phyloP scores from a whole-genome alignment of 2,113 vertebrate genomes.

The Microcebus jonahi region DNA sequence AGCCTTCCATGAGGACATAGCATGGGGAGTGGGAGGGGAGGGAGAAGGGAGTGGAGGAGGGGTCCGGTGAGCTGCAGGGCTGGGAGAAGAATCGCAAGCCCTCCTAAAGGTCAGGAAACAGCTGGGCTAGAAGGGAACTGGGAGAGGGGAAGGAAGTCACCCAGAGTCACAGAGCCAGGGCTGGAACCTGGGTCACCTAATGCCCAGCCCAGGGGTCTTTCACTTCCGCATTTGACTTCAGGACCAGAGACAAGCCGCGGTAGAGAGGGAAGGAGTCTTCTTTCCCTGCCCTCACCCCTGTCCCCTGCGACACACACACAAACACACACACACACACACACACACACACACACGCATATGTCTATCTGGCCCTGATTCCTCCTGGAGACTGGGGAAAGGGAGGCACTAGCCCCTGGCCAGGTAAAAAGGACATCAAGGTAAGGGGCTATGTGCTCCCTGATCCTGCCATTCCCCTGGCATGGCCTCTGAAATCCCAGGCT shows the following conservation, averaged over 20 bases:
- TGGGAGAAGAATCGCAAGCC: neutral
- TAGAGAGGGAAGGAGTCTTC: neutral
- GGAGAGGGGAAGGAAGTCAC: neutral
- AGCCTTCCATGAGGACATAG: neutral
- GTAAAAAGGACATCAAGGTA: neutral
- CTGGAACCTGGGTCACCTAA: neutral
- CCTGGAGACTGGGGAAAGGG: neutral
- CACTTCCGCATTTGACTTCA: neutral
- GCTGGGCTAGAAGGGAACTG: neutral
- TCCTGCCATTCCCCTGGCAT: accelerated
- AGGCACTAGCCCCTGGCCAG: neutral
- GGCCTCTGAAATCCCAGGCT: neutral
- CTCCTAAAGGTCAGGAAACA: neutral
- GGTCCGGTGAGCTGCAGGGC: neutral
- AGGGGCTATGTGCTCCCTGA: neutral
- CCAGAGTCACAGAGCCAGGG: neutral
- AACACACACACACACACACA: neutral
- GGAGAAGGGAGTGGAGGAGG: neutral
- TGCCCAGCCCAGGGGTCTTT: neutral
- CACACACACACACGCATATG: accelerated
- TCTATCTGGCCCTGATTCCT: neutral
- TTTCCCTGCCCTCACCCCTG: too few relatives aligned
- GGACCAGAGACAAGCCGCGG: neutral
- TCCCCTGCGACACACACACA: neutral
- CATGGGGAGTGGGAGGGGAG: neutral